These are phyloP conservation scores for Lycodopsis pacificus DNA, from an alignment of 2,797 vertebrate genomes.

Conservation along the genomic window DNA sequence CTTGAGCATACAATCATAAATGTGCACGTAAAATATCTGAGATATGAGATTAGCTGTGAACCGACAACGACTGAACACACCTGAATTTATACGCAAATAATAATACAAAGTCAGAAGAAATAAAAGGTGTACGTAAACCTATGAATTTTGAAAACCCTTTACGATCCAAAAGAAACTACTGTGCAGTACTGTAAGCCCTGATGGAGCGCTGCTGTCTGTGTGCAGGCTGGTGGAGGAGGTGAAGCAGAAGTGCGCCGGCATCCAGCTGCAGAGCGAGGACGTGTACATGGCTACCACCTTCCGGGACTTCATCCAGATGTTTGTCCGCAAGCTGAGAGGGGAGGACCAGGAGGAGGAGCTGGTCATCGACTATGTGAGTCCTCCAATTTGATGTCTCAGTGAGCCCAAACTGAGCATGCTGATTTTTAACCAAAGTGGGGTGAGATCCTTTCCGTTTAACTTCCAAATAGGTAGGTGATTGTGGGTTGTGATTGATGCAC, in stretches of 20 bases:
- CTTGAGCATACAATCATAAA: neutral
- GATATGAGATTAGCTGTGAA: neutral
- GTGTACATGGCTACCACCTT: constrained; percentile 96
- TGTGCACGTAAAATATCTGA: neutral
- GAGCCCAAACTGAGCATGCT: neutral
- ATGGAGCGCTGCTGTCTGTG: neutral
- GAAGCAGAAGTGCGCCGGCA: constrained; percentile 88
- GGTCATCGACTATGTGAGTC: constrained; percentile 89
- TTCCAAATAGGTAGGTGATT: neutral
- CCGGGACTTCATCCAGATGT: constrained; percentile 93
- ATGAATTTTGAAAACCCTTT: no score
- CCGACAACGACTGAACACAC: neutral
- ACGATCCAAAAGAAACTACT: no score
- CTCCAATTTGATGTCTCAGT: neutral
- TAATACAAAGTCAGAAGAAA: no score
- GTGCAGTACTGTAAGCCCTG: neutral
- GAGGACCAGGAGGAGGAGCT: constrained; percentile 91
- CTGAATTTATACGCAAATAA: no score
- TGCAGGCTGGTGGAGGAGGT: constrained; percentile 94
- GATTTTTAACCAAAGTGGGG: neutral
- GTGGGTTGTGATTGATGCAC: neutral
- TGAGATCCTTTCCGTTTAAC: neutral
- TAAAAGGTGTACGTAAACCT: no score
- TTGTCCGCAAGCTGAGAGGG: constrained; percentile 90
- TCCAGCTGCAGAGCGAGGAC: constrained; percentile 93